Evolutionary conservation across 2,797 vertebrate genomes (phyloP), one percentile per base, ranked within the genome.

Genomic region (Myotis findleyi): DNA sequence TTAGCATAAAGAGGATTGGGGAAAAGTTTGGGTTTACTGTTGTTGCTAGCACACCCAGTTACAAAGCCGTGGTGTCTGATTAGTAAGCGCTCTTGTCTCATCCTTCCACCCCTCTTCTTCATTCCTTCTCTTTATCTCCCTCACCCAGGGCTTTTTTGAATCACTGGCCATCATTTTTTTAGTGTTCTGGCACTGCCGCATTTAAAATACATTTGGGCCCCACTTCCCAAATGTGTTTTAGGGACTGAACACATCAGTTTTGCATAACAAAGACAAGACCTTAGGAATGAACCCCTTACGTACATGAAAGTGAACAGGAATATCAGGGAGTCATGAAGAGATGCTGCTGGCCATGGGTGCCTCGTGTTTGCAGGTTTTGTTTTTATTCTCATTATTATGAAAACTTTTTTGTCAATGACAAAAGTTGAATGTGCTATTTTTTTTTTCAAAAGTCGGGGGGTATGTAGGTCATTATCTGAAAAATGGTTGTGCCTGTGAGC

Each of bases 31-130:
- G 21, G 0, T 87, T 27, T 47, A 0, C 30, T 44, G 21, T 91
- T 23, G 0, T 49, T 36, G 16, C 57, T 44, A 1, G 8, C 5
- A 14, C 6, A 12, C 16, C 3, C 18, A 5, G 81, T 57, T 79
- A 1, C 18, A 41, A 38, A 36, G 13, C 38, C 5, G 2, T 7
- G 17, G 3, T 23, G 7, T n/a, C 62, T 25, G 12, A 11, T 25
- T 44, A 1, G 2, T 18, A 6, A 25, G 38, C 5, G 3, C 75
- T 27, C 7, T 18, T 23, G 72, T 23, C 11, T 3, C 16, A 4
- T 30, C n/a, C 18, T 23, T 27, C 14, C 7, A 44, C 30, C 47
- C 6, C 13, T 23, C 9, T 6, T 14, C 1, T 21, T 21, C 25
- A 4, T 33, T n/a, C 68, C 14, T 20, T 20, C 25, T 21, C 7